Base-by-base conservation (phyloP, 2,888 invertebrate genomes). In the Dasysyrphus albostriatus region DNA sequence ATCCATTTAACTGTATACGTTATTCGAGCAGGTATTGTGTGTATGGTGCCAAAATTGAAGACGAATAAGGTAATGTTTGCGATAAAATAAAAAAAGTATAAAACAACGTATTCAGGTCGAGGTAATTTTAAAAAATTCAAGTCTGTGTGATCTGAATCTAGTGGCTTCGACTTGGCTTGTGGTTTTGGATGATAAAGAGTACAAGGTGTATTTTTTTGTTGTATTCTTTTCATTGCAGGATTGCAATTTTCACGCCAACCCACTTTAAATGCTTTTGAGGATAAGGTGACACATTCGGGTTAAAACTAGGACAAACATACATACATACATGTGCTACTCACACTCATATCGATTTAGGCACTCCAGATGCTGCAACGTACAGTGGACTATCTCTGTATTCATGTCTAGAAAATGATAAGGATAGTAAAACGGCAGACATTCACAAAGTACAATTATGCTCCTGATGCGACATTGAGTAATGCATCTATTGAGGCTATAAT, bases 401-500 rank as follows among this genome's bases (percentile, higher is more conserved):
- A 59, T 89, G 19, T 76, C 88, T 63, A 87, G n/a, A 37, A 88
- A 90, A 2, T 59, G 34, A 29, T 74, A 75, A 9, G 91, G 90
- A 75, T 89, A 73, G 89, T 92, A 94, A 89, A 94, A 95, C 0
- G 95, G 95, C 0, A 93, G 92, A 88, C 95, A 95, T 54, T 93
- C 93, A 89, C 95, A 95, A 0, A 94, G 90, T 0, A 93, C 92
- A 83, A 91, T 91, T 0, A 95, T 91, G 10, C 94, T 93, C 44
- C 90, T 90, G 0, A 94, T 93, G 0, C 94, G 93, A 89, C 95
- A 95, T 39, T 92, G 91, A 3, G 94, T 92, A 69, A 95, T 93
- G 89, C 95, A 95, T 39, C 94, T 93, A 88, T 94, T 95, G 90
- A 94, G 94, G 6, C 94, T 94, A 89, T 95, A 95, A 89, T 92